A percentile compares a stretch with the other conserved stretches of the same genome.
Conservation (phyloP, 2,888 invertebrate species). For the Drosophila meridiana region DNA sequence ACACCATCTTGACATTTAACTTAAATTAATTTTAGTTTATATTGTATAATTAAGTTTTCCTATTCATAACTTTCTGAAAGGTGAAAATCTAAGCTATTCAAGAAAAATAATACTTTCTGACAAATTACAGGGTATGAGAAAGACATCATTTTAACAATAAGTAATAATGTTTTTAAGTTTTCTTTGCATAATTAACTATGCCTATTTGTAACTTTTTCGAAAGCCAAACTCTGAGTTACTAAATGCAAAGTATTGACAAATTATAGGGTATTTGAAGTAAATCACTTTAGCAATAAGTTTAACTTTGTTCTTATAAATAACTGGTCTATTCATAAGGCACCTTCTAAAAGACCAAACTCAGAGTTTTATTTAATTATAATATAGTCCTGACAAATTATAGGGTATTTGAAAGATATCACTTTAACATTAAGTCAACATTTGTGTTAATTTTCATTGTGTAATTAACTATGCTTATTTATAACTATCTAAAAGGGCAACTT, state of each 20-base stretch:
- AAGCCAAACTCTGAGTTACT: too few species aligned
- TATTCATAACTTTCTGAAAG: too few species aligned
- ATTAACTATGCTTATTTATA: not conserved
- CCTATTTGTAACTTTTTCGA: not conserved
- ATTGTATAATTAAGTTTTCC: too few species aligned
- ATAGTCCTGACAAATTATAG: too few species aligned
- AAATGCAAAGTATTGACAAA: not conserved
- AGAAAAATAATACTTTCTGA: not conserved
- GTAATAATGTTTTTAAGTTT: not conserved
- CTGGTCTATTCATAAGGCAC: too few species aligned
- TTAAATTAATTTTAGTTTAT: too few species aligned
- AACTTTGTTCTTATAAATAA: too few species aligned
- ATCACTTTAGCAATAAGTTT: not conserved
- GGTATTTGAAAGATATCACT: too few species aligned
- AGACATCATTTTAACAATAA: not conserved
- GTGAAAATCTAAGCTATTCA: not conserved
- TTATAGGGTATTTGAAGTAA: not conserved
- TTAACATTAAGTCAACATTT: too few species aligned
- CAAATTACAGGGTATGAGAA: not conserved
- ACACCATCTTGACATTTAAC: too few species aligned
- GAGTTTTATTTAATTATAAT: too few species aligned
- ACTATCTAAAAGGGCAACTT: not conserved
- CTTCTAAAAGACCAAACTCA: too few species aligned
- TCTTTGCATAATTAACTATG: not conserved
- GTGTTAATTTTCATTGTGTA: not conserved